phyloP scores from a whole-genome alignment of 2,888 invertebrate species.

The Dolichopus griseipennis region DNA sequence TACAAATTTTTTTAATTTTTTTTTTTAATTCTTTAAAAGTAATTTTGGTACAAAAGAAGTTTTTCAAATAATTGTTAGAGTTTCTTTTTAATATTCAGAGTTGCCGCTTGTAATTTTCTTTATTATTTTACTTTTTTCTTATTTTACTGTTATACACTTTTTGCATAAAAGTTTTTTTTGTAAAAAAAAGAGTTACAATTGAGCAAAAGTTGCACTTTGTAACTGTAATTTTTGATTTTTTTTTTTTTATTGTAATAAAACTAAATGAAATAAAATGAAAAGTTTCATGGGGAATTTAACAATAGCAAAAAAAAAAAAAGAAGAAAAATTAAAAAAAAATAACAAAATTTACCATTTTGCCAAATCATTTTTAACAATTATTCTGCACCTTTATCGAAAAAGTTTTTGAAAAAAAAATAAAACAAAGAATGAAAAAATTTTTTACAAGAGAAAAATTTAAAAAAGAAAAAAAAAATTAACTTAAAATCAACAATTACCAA shows the following conservation, averaged over 20 bases:
- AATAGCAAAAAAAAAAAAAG: neutral
- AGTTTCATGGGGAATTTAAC: neutral
- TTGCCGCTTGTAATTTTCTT: no score
- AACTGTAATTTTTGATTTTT: neutral
- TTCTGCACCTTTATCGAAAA: conserved; percentile 3
- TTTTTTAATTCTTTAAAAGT: no score
- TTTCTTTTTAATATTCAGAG: no score
- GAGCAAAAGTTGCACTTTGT: neutral
- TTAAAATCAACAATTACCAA: neutral
- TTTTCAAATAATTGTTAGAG: no score
- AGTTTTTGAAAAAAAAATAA: neutral
- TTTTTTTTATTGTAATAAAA: neutral
- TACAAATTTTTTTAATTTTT: no score
- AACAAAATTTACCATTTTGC: neutral
- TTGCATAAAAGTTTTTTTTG: no score
- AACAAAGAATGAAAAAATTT: neutral
- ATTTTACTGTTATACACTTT: no score
- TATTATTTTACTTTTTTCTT: no score
- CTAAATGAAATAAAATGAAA: neutral
- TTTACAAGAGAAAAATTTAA: neutral
- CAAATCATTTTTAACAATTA: conserved; percentile 2
- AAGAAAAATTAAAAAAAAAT: no score
- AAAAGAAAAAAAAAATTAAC: no score
- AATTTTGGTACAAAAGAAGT: no score
- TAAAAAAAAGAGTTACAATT: no score